phyloP scores from a whole-genome alignment of 2,888 invertebrate genomes.

The Chamaedrilus cognettii region DNA sequence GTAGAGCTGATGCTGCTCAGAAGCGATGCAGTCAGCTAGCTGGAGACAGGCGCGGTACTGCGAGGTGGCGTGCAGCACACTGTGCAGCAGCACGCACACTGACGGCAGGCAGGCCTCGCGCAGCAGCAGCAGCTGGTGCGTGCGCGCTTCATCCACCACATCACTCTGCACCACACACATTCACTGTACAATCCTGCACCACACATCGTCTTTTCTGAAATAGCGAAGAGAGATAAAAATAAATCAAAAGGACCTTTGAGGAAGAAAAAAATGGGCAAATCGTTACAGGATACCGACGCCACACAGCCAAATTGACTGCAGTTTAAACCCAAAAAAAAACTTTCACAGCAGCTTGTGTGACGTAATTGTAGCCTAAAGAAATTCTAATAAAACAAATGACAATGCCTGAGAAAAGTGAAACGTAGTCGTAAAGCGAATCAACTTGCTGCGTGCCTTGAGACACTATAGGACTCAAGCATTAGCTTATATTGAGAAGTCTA shows the following conservation, averaged over 20 bases:
- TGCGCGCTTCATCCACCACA: conserved; percentile 60
- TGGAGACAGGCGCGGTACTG: conserved; percentile 78
- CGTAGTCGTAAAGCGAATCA: too few species aligned
- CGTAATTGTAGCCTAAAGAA: too few species aligned
- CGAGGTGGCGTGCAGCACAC: conserved; percentile 75
- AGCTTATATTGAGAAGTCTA: too few species aligned
- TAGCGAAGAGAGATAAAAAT: neutral
- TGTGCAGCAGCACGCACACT: conserved; percentile 75
- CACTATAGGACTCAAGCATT: too few species aligned
- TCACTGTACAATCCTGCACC: neutral
- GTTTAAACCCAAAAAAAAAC: too few species aligned
- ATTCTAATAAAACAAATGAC: too few species aligned
- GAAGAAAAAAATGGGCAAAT: too few species aligned
- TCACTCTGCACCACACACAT: conserved; percentile 29
- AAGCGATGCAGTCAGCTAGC: conserved; percentile 77
- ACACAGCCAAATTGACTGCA: too few species aligned
- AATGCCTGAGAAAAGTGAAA: too few species aligned
- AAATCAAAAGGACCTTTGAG: neutral
- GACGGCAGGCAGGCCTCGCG: conserved; percentile 84
- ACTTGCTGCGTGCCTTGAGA: too few species aligned
- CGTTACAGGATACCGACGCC: too few species aligned
- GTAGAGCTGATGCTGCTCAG: conserved; percentile 78
- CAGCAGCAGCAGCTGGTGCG: conserved; percentile 74
- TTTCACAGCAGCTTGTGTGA: too few species aligned
- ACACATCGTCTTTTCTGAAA: neutral